Base-by-base conservation (phyloP, 1,140 invertebrate genomes). In the Telenomus remus region DNA sequence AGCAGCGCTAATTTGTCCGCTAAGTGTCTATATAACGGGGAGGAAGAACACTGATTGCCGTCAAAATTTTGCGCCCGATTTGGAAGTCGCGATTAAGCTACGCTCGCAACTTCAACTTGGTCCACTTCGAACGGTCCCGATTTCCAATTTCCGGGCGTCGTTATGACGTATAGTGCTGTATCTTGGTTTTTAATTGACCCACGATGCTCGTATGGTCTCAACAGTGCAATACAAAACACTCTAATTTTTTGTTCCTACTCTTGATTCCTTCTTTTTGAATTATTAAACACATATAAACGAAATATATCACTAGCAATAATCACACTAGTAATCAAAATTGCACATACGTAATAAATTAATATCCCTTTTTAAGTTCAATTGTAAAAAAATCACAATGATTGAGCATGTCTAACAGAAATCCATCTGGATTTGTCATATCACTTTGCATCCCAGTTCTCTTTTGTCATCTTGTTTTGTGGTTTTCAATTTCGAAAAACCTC, bases 31-130 rank as follows among this genome's bases (percentile, higher is more conserved):
- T 12, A 44, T 12, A 13, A 44, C 10, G 54, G 11, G 15, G 15
- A 14, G 15, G 19, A 27, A 13, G 39, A 54, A 54, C 37, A 57
- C 15, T 47, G 13, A 47, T 37, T 13, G 37, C 11, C 43, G 12
- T 13, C 43, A 43, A 42, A 49, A 35, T 9, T 42, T 14, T 14
- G 53, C 63, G 63, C 63, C 63, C 63, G 51, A 56, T 68, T 68
- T 68, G 64, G 64, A 68, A 68, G 48, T 65, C 63, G 64, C 64
- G 54, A 66, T 66, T 51, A 44, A 37, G 15, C 27, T 42, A 57
- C 64, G 54, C 64, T 66, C 64, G 64, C 54, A 66, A 66, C 64
- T 66, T 48, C 64, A 57, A 66, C 47, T 66, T 65, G 63, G 64
- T 57, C 54, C 64, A 51, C 64, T 50, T 66, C 64, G 64, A 66